Evolutionary conservation across 2,888 invertebrate species (phyloP).

Genomic region (Gymnoscelis rufifasciata): DNA sequence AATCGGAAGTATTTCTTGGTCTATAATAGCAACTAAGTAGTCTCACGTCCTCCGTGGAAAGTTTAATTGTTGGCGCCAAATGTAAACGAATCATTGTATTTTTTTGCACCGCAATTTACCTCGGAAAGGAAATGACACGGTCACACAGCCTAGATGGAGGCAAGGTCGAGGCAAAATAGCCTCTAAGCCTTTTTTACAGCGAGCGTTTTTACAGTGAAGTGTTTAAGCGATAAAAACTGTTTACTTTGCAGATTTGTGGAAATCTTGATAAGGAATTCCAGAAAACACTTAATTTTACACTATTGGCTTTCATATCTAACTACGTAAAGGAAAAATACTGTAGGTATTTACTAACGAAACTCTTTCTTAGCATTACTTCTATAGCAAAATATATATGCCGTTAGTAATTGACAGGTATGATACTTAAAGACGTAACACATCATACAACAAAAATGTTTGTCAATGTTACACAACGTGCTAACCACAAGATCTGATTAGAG

Average conservation of each 20-base stretch:
- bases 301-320: no score
- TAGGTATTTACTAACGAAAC: no score
- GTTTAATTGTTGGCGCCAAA: slow-evolving; percentile 7
- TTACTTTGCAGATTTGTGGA: not conserved
- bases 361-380: no score
- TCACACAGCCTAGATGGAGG: slow-evolving; percentile 5
- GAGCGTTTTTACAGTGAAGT: not conserved
- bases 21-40: not conserved
- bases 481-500: slow-evolving; percentile 12
- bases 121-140: slow-evolving; percentile 13
- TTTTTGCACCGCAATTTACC: slow-evolving; percentile 7
- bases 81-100: not conserved
- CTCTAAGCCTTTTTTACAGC: not conserved
- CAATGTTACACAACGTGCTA: slow-evolving; percentile 11
- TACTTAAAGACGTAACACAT: no score
- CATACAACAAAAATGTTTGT: no score
- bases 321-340: no score
- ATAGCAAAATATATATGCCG: no score
- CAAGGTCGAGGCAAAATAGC: slow-evolving; percentile 3
- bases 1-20: not conserved
- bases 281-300: not conserved
- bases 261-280: not conserved
- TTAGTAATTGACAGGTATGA: no score
- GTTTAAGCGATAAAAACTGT: not conserved
- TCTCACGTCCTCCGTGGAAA: slow-evolving; percentile 1